Percentiles rank a stretch among this genome's conserved stretches.
phyloP scores from a whole-genome alignment of 1,140 invertebrate species.

The Homalodisca vitripennis region DNA sequence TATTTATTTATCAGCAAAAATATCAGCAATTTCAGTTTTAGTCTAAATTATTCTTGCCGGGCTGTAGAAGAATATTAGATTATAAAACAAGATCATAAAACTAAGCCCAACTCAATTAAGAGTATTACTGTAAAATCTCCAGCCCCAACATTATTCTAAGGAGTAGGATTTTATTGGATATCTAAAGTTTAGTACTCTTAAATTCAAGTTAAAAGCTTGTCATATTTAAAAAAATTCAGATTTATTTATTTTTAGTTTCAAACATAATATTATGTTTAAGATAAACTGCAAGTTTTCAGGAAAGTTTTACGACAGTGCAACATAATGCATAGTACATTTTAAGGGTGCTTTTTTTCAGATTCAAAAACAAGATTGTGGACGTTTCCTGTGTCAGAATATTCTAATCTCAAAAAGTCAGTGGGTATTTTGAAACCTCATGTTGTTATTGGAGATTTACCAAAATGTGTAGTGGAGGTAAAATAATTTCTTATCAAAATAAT shows the following conservation, averaged over 20 bases:
- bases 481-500: too few relatives aligned
- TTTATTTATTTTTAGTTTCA: neutral
- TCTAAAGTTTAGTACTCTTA: neutral
- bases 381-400: slow-evolving; percentile 71
- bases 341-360: slow-evolving; percentile 54
- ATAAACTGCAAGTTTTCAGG: neutral
- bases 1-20: too few relatives aligned
- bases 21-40: too few relatives aligned
- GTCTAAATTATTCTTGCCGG: too few relatives aligned
- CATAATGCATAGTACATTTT: neutral
- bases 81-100: too few relatives aligned
- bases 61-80: too few relatives aligned
- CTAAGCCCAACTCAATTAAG: too few relatives aligned
- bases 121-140: too few relatives aligned
- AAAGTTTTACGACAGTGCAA: neutral
- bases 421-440: slow-evolving; percentile 56
- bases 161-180: neutral
- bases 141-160: too few relatives aligned
- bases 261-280: neutral
- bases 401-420: slow-evolving; percentile 61
- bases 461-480: slow-evolving; percentile 60
- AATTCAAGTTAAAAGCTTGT: neutral
- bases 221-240: neutral
- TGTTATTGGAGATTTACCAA: slow-evolving; percentile 60
- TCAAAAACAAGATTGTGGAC: slow-evolving; percentile 64